Base-by-base conservation (phyloP, 2,797 vertebrate species). In the Scleropages formosus region DNA sequence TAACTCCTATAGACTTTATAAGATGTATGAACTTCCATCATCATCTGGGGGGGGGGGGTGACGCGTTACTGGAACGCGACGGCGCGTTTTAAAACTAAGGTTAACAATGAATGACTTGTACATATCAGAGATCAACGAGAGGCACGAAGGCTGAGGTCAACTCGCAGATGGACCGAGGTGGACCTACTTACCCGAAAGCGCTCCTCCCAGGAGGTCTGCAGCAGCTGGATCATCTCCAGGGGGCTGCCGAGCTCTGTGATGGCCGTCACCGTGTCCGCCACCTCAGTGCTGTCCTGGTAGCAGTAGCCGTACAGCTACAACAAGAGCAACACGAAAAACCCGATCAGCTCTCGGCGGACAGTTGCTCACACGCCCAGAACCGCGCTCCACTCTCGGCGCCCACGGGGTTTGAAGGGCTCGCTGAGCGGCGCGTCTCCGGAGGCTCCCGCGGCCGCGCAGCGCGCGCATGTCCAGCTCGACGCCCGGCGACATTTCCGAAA, bases 141-240 rank as follows among this genome's bases (percentile, higher is more conserved):
- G 2, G 31, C 31, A 39, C 31, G 39, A 31, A 39, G 31, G 6
- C 2, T 39, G 6, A 39, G 39, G 39, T 39, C 39, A 39, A 39
- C 31, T 39, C 31, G 39, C 31, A 39, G 31, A 2, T 2, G 76
- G 64, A 75, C 61, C 22, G 68, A 79, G 76, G 81, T 69, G 69
- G 60, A 77, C 12, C 24, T 80, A 88, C 94, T 93, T 86, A 96
- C 95, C 78, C 93, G 89, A 85, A 96, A 95, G 77, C 95, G 91
- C 69, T 95, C 94, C 83, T 96, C 95, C 95, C 95, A 96, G 76
- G 94, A 94, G 2, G 93, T 94, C 86, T 96, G 95, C 71, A 96
- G 86, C 79, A 96, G 91, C 85, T 94, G 93, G 83, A 96, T 95
- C 94, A 96, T 96, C 85, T 96, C 95, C 78, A 96, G 86, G 9